Conservation (phyloP, 2,888 invertebrate species). For the Nomada hirtipes region DNA sequence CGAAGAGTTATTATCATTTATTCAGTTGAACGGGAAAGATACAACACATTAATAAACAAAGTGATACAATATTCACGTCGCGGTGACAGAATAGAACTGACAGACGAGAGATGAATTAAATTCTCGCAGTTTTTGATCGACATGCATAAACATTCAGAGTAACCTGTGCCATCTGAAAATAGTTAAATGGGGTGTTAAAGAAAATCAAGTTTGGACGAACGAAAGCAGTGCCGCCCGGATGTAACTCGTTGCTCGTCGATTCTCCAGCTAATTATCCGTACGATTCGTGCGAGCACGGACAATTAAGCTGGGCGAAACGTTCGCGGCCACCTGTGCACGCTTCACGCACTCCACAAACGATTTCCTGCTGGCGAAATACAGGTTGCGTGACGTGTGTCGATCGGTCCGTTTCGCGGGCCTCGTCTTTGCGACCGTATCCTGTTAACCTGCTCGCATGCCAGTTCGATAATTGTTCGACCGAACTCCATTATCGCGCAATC, state of each 20-base stretch:
- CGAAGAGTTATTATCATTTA: no score
- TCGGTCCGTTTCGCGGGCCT: slow-evolving; percentile 15
- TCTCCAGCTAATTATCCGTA: slow-evolving; percentile 52
- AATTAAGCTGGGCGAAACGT: slow-evolving; percentile 45
- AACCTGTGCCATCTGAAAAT: no score
- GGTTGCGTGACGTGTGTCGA: slow-evolving; percentile 11
- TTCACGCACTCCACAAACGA: slow-evolving; percentile 20
- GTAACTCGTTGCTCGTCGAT: slow-evolving; percentile 37
- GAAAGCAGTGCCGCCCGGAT: slow-evolving; percentile 15
- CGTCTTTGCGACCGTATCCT: slow-evolving; percentile 28
- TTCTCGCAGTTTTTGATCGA: no score
- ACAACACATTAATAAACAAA: no score
- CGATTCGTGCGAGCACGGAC: slow-evolving; percentile 49
- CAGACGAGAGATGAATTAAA: no score
- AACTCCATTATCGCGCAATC: not conserved
- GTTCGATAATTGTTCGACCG: slow-evolving; percentile 17
- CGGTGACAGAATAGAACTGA: no score
- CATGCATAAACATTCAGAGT: no score
- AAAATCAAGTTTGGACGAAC: not conserved
- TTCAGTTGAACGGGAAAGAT: no score
- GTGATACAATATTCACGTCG: no score
- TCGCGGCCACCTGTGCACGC: slow-evolving; percentile 42
- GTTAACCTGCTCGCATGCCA: slow-evolving; percentile 1
- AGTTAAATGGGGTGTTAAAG: no score
- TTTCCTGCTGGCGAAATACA: not conserved